Base-by-base conservation (phyloP, 2,113 vertebrate species). In the Cyrtonyx montezumae region DNA sequence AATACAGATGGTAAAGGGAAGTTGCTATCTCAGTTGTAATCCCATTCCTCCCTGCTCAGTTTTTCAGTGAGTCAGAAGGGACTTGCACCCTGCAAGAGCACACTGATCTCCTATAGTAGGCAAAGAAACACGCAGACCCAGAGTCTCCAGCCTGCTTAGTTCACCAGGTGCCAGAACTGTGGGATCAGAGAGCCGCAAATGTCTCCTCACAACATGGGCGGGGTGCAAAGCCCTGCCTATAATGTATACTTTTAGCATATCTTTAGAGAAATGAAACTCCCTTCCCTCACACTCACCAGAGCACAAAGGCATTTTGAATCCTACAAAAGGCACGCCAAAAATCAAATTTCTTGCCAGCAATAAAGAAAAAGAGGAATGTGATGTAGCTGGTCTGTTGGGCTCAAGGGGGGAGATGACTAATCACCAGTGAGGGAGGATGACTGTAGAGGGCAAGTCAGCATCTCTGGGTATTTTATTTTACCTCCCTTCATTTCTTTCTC, bases 381-480 rank as follows among this genome's bases (percentile, higher is more conserved):
- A 65, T 77, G 30, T 96, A 91, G 81, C 87, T 95, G 63, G 55
- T 92, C 67, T 42, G 6, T 59, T 77, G 46, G 71, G 76, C 82
- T 56, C 51, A 40, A 68, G 92, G 68, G 10, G 55, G 59, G 43
- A 78, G 79, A 68, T 80, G 68, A 94, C 95, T 94, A 94, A 95
- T 94, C 53, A 92, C n/a, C 26, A 45, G 51, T 0, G 9, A 95
- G 89, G 95, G 96, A 96, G 95, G 85, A 86, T 93, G 79, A 85
- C 68, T 91, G 42, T 66, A 90, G n/a, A 91, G 84, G 79, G 79
- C 84, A 92, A 93, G 82, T 95, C 93, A 95, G 89, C 95, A 90
- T 80, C 71, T 94, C 79, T 70, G 45, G 45, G 51, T 95, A 87
- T 91, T 96, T 94, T 93, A 46, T 1, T 96, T 96, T 90, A 63